Evolutionary conservation across 2,888 invertebrate species (phyloP).

Genomic region (Drosophila falleni): DNA sequence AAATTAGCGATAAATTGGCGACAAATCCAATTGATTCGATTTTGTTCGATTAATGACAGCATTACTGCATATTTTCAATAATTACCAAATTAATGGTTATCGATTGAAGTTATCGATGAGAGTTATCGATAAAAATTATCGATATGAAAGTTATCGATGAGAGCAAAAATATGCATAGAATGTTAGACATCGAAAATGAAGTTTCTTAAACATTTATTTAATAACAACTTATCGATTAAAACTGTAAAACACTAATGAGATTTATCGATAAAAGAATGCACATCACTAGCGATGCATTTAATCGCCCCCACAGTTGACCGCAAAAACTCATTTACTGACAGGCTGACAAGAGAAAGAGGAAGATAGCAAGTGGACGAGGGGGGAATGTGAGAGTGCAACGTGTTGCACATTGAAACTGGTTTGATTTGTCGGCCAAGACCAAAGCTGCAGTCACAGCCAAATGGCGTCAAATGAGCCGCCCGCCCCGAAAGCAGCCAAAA

Average conservation of each 20-base stretch:
- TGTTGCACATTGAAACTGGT: conserved; percentile 57
- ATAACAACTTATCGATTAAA: too few relatives aligned
- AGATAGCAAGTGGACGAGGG: conserved; percentile 4
- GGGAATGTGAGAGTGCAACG: not conserved
- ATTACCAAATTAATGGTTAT: too few relatives aligned
- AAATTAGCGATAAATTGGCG: too few relatives aligned
- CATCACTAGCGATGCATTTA: conserved; percentile 4
- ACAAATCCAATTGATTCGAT: too few relatives aligned
- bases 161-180: not conserved
- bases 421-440: conserved; percentile 56
- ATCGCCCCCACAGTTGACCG: conserved; percentile 47
- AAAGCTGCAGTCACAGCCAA: conserved; percentile 23
- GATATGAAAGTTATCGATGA: not conserved
- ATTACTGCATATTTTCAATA: too few relatives aligned
- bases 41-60: too few relatives aligned
- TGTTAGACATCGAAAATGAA: not conserved
- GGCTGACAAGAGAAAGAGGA: conserved; percentile 4
- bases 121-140: too few relatives aligned
- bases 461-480: conserved; percentile 46
- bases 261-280: conserved; percentile 18
- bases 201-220: not conserved
- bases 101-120: too few relatives aligned
- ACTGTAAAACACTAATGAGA: not conserved
- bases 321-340: conserved; percentile 64
- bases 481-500: conserved; percentile 13